Evolutionary conservation across 1,140 invertebrate species (phyloP).

Genomic region (Microvelia longipes): DNA sequence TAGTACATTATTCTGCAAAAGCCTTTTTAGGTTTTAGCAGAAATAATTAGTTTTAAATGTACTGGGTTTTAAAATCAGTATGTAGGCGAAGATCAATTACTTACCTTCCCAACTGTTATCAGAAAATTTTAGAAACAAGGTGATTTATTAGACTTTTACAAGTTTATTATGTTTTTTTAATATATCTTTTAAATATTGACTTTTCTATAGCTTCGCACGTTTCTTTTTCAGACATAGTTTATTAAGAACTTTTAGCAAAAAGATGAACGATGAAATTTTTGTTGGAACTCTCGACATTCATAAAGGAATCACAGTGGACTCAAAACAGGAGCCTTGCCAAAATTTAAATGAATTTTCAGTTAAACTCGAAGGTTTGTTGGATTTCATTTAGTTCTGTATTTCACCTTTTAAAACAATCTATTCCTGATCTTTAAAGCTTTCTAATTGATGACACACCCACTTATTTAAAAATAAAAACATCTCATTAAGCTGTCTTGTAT

Average conservation of each 20-base stretch:
- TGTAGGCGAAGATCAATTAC: neutral
- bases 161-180: neutral
- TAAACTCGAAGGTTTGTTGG: constrained; percentile 38
- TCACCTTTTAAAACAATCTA: neutral
- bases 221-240: neutral
- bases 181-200: neutral
- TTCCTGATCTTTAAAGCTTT: too few relatives aligned
- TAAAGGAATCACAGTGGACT: constrained; percentile 50
- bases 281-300: constrained; percentile 46
- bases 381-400: neutral
- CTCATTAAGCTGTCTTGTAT: too few relatives aligned
- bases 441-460: too few relatives aligned
- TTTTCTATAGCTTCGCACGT: neutral
- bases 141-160: neutral
- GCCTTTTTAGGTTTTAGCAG: too few relatives aligned
- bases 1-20: too few relatives aligned
- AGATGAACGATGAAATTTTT: constrained; percentile 27
- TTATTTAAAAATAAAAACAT: too few relatives aligned
- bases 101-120: neutral
- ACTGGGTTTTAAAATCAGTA: neutral
- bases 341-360: constrained; percentile 33
- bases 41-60: too few relatives aligned
- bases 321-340: constrained; percentile 37
- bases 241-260: neutral
- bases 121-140: neutral